Conservation (phyloP, 2,888 invertebrate species). For the Litoditis marina region DNA sequence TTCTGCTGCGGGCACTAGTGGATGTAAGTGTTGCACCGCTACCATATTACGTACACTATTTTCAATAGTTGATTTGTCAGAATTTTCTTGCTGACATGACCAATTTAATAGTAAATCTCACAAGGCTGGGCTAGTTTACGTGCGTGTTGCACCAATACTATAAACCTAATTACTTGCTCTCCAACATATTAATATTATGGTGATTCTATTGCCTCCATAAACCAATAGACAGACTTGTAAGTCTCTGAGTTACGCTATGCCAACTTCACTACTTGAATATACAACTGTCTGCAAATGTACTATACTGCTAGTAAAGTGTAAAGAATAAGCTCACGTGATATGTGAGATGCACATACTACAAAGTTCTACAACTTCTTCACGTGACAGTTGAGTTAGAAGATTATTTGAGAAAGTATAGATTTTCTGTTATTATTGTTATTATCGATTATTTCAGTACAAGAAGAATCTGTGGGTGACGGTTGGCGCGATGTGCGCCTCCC, state of each 20-base stretch:
- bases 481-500: conserved; percentile 55
- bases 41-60: neutral
- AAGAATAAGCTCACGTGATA: no score
- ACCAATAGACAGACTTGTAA: no score
- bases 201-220: no score
- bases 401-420: neutral
- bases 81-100: neutral
- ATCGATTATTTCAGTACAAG: conserved; percentile 48
- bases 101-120: no score
- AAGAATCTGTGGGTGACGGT: conserved; percentile 60
- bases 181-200: no score
- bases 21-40: conserved; percentile 5
- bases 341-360: neutral
- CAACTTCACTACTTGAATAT: no score
- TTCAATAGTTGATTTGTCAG: neutral
- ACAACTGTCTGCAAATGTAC: no score
- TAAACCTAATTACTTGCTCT: no score
- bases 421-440: neutral
- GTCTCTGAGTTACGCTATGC: no score
- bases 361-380: neutral
- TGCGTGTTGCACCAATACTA: no score
- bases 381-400: neutral
- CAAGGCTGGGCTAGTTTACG: no score
- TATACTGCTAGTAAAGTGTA: no score
- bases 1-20: conserved; percentile 15